Base-by-base conservation (phyloP, 2,888 invertebrate species). In the Synergus japonicus region DNA sequence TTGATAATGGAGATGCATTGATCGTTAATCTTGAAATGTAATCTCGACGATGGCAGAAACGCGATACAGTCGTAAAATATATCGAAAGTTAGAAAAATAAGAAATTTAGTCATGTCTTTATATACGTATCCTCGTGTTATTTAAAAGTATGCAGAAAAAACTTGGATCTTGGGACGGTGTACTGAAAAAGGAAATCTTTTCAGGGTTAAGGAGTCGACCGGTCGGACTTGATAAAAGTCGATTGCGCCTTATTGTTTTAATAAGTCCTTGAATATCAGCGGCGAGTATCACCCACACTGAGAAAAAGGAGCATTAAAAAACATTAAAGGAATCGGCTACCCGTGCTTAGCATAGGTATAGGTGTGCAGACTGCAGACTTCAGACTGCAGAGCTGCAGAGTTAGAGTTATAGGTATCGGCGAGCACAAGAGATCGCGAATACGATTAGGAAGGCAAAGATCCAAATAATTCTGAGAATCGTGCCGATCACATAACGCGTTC, bases 171-270 rank as follows among this genome's bases (percentile, higher is more conserved):
- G 41, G 8, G 41, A 66, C n/a, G 22, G 12, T 10, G 29, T 9
- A 49, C 15, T 49, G 22, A 69, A 69, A 69, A 69, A 69, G 37
- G 29, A 69, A 69, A 15, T 29, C 8, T 49, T 69, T 29, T 69
- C 69, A 69, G 69, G 69, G 69, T 69, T 69, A 69, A 29, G 49
- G 29, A 37, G 29, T 37, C 37, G 37, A 65, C 65, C 29, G 46
- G 67, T 46, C 29, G 67, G 46, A 67, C 67, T 79, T 82, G 79
- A 76, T 79, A 81, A 79, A 84, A 82, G 84, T 84, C 86, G 84
- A 87, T 87, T 85, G 86, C 86, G 86, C 86, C 87, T 87, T 86
- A 81, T 86, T 86, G 86, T 83, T 86, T 84, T 86, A 86, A 85
- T 84, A 82, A 85, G 86, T 77, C 87, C 87, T 88, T 87, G 87